Conservation (phyloP, 2,113 vertebrate species). For the Falco punctatus region DNA sequence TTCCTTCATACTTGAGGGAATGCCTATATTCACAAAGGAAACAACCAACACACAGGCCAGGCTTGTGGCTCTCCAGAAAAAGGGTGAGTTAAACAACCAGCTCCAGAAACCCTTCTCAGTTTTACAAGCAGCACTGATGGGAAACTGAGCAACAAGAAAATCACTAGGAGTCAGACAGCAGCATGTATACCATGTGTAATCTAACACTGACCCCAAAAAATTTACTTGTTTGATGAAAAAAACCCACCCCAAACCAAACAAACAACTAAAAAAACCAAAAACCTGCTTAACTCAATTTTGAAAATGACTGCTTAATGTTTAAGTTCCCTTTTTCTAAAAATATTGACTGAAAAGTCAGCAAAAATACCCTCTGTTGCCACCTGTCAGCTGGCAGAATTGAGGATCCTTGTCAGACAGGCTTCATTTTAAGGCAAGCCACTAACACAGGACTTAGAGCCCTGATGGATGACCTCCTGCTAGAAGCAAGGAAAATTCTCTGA, state of each 20-base stretch:
- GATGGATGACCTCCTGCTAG: background rate
- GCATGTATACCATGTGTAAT: background rate
- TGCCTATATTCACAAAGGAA: background rate
- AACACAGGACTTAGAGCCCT: background rate
- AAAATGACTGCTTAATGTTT: background rate
- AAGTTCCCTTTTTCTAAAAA: background rate
- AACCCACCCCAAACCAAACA: background rate
- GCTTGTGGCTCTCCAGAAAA: background rate
- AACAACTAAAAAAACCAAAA: background rate
- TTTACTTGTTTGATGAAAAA: background rate
- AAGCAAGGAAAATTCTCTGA: slow-evolving; percentile 34
- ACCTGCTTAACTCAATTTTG: background rate
- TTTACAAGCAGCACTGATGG: background rate
- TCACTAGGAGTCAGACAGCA: background rate
- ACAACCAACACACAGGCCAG: background rate
- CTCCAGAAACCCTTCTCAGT: background rate
- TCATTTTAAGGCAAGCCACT: slow-evolving; percentile 19
- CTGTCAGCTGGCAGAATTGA: background rate
- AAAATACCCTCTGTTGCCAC: background rate
- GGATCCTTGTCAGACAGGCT: slow-evolving; percentile 31
- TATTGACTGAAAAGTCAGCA: background rate
- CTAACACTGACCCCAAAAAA: background rate
- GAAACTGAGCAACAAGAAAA: background rate
- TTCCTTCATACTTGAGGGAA: background rate
- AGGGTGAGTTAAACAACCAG: background rate